Evolutionary conservation across 2,888 invertebrate genomes (phyloP).

Genomic region (Antheraea assamensis): DNA sequence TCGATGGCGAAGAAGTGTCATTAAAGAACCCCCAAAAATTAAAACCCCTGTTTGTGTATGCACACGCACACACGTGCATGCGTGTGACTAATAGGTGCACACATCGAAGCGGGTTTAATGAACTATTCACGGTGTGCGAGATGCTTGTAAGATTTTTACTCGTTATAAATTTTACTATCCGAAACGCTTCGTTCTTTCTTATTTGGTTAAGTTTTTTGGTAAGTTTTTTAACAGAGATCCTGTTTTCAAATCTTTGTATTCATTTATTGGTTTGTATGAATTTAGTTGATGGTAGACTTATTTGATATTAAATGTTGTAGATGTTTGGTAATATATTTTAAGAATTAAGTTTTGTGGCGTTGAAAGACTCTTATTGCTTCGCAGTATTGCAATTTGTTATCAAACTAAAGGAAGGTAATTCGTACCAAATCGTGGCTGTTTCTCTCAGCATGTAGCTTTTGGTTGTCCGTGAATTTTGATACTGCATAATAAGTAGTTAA

Average conservation of each 20-base stretch:
- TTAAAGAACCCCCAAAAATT: constrained; percentile 81
- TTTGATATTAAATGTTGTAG: neutral
- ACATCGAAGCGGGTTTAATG: constrained; percentile 33
- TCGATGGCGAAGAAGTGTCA: constrained; percentile 81
- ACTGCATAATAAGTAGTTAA: no score
- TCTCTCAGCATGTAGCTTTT: no score
- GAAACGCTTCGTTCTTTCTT: neutral
- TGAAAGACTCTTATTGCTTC: no score
- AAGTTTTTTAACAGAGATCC: neutral
- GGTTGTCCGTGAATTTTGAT: no score
- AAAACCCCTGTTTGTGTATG: constrained; percentile 65
- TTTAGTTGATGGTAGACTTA: neutral
- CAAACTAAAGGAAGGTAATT: no score
- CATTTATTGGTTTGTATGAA: no score
- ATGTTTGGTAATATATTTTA: neutral
- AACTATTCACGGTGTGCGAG: constrained; percentile 37
- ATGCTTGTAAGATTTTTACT: constrained; percentile 32
- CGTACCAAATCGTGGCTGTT: no score
- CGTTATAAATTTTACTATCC: constrained; percentile 19
- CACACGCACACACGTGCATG: constrained; percentile 55
- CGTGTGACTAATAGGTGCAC: constrained; percentile 18
- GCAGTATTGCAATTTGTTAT: no score
- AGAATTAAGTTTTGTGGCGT: no score
- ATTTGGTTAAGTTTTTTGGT: neutral
- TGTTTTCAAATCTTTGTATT: neutral